phyloP scores from a whole-genome alignment of 2,113 vertebrate genomes.

The Neolamprologus tretocephalus region DNA sequence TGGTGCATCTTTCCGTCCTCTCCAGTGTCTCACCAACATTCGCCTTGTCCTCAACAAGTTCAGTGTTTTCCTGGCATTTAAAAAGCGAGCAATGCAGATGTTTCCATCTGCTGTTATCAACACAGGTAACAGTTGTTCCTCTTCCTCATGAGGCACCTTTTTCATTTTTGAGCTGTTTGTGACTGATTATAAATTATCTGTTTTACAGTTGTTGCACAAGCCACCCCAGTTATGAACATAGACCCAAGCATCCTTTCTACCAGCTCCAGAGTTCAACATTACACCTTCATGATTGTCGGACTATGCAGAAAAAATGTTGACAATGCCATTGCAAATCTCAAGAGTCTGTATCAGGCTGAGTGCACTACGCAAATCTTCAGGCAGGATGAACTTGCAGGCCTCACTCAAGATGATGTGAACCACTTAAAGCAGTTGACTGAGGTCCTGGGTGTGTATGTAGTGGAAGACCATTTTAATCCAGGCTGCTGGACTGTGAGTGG shows the following conservation, averaged over 20 bases:
- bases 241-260: neutral
- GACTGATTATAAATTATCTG: neutral
- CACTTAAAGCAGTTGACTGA: neutral
- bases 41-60: neutral
- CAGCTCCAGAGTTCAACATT: neutral
- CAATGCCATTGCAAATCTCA: neutral
- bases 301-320: neutral
- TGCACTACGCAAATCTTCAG: neutral
- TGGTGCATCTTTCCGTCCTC: neutral
- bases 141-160: neutral
- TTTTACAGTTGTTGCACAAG: neutral
- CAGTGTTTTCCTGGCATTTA: neutral
- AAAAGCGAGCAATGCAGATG: neutral
- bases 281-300: neutral
- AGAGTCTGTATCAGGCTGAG: neutral
- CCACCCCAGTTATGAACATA: neutral
- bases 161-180: neutral
- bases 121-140: neutral
- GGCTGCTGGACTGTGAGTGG: neutral
- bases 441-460: neutral
- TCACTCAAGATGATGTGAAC: neutral
- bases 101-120: neutral
- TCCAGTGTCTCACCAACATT: neutral
- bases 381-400: fast-evolving
- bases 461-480: neutral